Percentiles rank a stretch among this genome's conserved stretches.
Evolutionary conservation across 2,888 invertebrate genomes (phyloP).

Genomic region (Aphelenchoides bicaudatus): DNA sequence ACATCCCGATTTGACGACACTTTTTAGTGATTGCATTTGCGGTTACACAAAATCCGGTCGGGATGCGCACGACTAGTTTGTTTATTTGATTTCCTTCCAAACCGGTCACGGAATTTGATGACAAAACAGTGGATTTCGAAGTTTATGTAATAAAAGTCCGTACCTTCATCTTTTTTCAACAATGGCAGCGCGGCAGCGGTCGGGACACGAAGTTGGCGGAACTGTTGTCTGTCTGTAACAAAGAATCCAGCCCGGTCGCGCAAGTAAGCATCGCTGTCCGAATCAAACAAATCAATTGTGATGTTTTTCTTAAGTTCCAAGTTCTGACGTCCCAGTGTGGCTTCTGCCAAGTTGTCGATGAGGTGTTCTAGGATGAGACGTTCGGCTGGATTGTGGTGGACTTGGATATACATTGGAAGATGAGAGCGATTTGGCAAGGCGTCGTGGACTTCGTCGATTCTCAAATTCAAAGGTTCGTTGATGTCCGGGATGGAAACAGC

Average conservation of each 20-base stretch:
- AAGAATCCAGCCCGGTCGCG: slow-evolving; percentile 58
- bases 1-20: no score
- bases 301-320: slow-evolving; percentile 59
- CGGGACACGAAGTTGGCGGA: slow-evolving; percentile 44
- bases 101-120: no score
- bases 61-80: no score
- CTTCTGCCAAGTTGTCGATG: slow-evolving; percentile 42
- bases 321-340: slow-evolving; percentile 47
- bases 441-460: slow-evolving; percentile 47
- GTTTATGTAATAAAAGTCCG: no score
- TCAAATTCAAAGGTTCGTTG: slow-evolving; percentile 44
- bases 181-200: slow-evolving; percentile 25
- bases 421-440: slow-evolving; percentile 39
- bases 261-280: slow-evolving; percentile 35
- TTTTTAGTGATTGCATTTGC: no score
- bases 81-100: no score
- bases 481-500: slow-evolving; percentile 32
- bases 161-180: slow-evolving; percentile 29
- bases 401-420: slow-evolving; percentile 36
- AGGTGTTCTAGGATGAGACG: slow-evolving; percentile 42
- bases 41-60: no score
- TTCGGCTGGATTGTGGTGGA: slow-evolving; percentile 49
- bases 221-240: slow-evolving; percentile 50
- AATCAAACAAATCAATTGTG: slow-evolving; percentile 56
- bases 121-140: no score